Percentiles rank a stretch among this genome's conserved stretches.
phyloP scores from a whole-genome alignment of 2,113 vertebrate genomes.

The Percina caprodes region DNA sequence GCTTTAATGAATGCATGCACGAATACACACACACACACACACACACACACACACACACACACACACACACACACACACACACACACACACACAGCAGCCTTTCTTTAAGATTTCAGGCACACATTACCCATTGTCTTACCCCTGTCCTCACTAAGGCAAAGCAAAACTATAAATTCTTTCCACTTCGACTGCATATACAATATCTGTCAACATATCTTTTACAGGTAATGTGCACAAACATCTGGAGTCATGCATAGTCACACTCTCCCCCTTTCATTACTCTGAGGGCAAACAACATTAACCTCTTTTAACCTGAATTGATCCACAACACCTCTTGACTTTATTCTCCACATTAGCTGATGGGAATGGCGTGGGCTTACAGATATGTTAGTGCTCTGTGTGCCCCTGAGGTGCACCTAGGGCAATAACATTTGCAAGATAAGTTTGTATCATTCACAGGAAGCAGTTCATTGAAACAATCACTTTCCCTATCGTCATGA shows the following conservation, averaged over 20 bases:
- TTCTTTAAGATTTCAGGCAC: conserved; percentile 10
- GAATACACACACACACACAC: not conserved
- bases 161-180: not conserved
- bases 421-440: conserved; percentile 34
- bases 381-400: not conserved
- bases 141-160: not conserved
- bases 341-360: conserved; percentile 31
- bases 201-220: conserved; percentile 16
- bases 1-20: not conserved
- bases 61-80: not conserved
- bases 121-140: not conserved
- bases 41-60: not conserved
- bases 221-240: conserved; percentile 18
- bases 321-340: conserved; percentile 35
- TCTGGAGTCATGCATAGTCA: conserved; percentile 39
- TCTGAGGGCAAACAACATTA: conserved; percentile 47
- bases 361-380: conserved; percentile 8
- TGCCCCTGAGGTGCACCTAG: not conserved
- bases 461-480: conserved; percentile 37
- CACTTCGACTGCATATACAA: not conserved
- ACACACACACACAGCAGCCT: not conserved
- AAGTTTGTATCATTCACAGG: conserved; percentile 32
- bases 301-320: conserved; percentile 67
- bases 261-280: conserved; percentile 46
- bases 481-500: conserved; percentile 25